phyloP scores from a whole-genome alignment of 2,113 vertebrate species.

The Lontra canadensis region DNA sequence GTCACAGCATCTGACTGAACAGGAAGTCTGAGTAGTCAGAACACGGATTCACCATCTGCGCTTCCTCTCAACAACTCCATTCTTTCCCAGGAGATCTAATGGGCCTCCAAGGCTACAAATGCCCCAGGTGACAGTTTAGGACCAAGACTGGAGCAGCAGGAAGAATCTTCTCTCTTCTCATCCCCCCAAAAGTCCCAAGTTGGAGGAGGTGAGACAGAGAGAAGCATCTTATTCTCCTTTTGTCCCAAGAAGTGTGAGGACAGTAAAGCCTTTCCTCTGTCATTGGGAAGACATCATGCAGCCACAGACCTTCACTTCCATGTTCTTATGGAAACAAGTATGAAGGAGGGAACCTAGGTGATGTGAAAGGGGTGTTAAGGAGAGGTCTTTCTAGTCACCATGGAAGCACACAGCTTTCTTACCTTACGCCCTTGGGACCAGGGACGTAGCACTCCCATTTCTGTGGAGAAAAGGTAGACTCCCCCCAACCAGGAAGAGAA shows the following conservation, averaged over 20 bases:
- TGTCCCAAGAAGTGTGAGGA: neutral
- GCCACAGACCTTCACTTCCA: neutral
- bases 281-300: neutral
- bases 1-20: neutral
- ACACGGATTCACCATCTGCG: neutral
- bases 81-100: slow-evolving; percentile 20
- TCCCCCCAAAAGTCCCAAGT: neutral
- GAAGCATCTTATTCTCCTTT: neutral
- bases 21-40: neutral
- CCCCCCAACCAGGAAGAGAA: neutral
- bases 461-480: neutral
- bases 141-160: neutral
- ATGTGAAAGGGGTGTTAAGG: neutral
- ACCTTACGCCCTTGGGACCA: neutral
- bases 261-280: neutral
- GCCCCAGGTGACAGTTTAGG: neutral
- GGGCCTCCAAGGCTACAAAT: neutral
- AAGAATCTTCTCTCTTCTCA: slow-evolving; percentile 28
- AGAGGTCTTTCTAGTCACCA: slow-evolving; percentile 4
- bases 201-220: neutral
- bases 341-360: neutral
- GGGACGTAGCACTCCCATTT: neutral
- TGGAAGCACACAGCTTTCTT: neutral
- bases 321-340: neutral
- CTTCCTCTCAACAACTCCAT: slow-evolving; percentile 8